These are phyloP conservation scores for Hydrophis major DNA, from an alignment of 2,797 vertebrate species.

Conservation along the genomic window DNA sequence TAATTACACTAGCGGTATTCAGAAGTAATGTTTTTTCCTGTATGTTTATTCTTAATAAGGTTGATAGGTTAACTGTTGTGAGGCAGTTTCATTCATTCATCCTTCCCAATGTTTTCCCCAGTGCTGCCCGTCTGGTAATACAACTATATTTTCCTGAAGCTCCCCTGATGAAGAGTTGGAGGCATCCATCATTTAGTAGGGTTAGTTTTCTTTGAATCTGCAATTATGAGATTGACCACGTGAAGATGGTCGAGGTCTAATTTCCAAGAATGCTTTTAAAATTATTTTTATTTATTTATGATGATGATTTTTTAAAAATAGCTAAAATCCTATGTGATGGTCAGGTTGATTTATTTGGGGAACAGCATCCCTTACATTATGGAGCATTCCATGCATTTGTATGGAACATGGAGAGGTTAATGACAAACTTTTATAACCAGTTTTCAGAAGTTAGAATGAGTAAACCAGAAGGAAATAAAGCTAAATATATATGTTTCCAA, in stretches of 20 bases:
- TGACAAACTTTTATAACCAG: background rate
- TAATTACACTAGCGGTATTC: background rate
- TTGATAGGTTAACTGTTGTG: background rate
- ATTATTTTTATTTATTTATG: background rate
- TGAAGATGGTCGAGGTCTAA: background rate
- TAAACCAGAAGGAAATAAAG: background rate
- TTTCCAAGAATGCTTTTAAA: background rate
- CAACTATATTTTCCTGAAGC: background rate
- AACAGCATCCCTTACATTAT: background rate
- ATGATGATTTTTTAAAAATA: background rate
- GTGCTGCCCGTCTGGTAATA: background rate
- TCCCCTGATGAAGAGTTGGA: background rate
- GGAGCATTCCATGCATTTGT: background rate
- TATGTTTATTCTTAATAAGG: background rate
- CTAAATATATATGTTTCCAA: background rate
- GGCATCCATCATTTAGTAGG: background rate
- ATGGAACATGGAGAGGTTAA: background rate
- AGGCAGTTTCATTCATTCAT: background rate
- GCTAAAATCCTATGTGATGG: background rate
- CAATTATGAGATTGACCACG: background rate
- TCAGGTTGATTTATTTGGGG: background rate
- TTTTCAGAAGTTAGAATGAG: background rate
- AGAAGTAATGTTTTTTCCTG: background rate
- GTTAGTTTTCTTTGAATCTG: background rate
- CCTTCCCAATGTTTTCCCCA: background rate